Percentiles rank a stretch among this genome's conserved stretches.
Evolutionary conservation across 2,888 invertebrate species (phyloP).

Genomic region (Diaphora mendica): DNA sequence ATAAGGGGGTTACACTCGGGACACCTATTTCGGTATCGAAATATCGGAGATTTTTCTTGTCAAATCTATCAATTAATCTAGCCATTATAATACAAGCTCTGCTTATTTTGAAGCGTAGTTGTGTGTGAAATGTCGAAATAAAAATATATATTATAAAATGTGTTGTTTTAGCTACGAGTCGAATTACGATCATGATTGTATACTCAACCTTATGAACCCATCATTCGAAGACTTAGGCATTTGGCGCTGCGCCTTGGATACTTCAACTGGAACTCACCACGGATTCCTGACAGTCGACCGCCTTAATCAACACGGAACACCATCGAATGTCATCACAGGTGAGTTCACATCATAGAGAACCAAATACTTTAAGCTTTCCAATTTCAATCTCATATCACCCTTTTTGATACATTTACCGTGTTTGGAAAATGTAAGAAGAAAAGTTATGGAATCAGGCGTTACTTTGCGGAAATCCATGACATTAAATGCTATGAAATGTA

Average conservation of each 20-base stretch:
- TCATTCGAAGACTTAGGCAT: conserved; percentile 62
- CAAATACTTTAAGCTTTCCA: not conserved
- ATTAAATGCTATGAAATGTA: too few species aligned
- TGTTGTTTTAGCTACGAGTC: conserved; percentile 38
- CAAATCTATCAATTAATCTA: too few species aligned
- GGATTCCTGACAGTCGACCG: conserved; percentile 69
- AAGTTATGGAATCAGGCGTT: too few species aligned
- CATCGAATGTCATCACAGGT: conserved; percentile 25
- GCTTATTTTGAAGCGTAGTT: too few species aligned
- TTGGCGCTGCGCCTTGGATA: conserved; percentile 78
- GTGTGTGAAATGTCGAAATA: too few species aligned
- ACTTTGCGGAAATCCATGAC: too few species aligned
- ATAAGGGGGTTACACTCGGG: too few species aligned
- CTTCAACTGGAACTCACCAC: conserved; percentile 62
- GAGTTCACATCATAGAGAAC: not conserved
- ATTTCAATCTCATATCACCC: not conserved
- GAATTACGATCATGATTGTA: conserved; percentile 61
- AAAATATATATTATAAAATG: too few species aligned
- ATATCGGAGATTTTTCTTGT: too few species aligned
- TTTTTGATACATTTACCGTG: not conserved
- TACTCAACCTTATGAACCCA: conserved; percentile 64
- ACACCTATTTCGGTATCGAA: not conserved
- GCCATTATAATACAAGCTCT: too few species aligned
- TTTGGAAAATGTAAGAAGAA: too few species aligned
- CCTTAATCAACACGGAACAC: conserved; percentile 55